phyloP scores from a whole-genome alignment of 2,797 vertebrate species.

The Gadopsis bispinosus region DNA sequence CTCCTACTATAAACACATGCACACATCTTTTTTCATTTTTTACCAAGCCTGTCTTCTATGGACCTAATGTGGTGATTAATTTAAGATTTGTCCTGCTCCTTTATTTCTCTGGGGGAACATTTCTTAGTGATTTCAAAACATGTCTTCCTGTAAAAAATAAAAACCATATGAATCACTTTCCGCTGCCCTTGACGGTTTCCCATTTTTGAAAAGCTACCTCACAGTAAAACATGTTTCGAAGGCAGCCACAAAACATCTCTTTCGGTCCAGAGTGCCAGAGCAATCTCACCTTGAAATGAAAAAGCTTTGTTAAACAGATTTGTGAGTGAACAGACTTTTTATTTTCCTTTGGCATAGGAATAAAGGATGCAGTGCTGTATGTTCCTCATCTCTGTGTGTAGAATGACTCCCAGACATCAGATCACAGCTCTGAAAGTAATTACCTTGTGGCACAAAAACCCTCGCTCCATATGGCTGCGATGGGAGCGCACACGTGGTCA shows the following conservation, averaged over 20 bases:
- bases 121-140: conserved; percentile 26
- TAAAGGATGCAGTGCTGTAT: conserved; percentile 35
- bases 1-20: neutral
- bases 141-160: neutral
- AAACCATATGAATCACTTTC: conserved; percentile 26
- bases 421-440: conserved; percentile 61
- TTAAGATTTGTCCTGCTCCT: conserved; percentile 5
- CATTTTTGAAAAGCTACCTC: conserved; percentile 33
- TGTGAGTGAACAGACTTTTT: conserved; percentile 34
- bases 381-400: conserved; percentile 18
- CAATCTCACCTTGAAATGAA: conserved; percentile 49
- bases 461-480: conserved; percentile 57
- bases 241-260: conserved; percentile 22
- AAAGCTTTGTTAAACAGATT: conserved; percentile 38
- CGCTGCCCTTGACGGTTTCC: conserved; percentile 26
- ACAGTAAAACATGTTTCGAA: conserved; percentile 30
- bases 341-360: conserved; percentile 33
- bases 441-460: conserved; percentile 49
- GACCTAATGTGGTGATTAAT: neutral
- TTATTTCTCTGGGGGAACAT: conserved; percentile 4
- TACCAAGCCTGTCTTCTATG: neutral
- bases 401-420: conserved; percentile 40
- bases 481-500: conserved; percentile 47
- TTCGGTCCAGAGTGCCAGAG: conserved; percentile 22
- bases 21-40: neutral